These are phyloP conservation scores for Sphenodon punctatus DNA, from an alignment of 2,797 vertebrate genomes.

Conservation along the genomic window DNA sequence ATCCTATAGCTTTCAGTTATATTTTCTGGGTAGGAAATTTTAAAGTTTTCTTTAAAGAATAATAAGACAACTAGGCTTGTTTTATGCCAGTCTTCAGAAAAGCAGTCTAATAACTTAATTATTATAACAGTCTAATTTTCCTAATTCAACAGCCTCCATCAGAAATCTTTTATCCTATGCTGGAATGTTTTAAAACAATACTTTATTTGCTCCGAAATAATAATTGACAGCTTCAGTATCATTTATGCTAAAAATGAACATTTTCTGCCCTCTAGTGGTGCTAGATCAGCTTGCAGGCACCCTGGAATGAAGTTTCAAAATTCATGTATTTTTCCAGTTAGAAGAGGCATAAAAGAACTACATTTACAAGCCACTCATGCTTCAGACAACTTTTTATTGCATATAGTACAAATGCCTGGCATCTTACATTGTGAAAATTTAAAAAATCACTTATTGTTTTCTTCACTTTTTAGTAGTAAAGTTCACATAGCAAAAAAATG, in stretches of 20 bases:
- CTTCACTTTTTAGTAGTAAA: not conserved
- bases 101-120: not conserved
- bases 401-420: not conserved
- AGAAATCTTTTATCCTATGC: rapidly evolving
- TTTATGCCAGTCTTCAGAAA: not conserved
- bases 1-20: not conserved
- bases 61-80: not conserved
- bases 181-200: rapidly evolving
- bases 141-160: not conserved
- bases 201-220: rapidly evolving
- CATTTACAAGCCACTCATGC: not conserved
- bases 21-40: not conserved
- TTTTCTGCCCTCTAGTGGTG: slow-evolving; percentile 71
- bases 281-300: slow-evolving; percentile 20
- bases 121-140: not conserved
- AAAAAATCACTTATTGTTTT: not conserved
- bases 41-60: not conserved
- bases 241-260: not conserved
- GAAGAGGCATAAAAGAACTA: not conserved
- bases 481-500: not conserved
- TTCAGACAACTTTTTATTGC: not conserved
- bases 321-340: not conserved
- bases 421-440: not conserved
- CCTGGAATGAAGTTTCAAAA: not conserved
- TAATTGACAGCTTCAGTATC: not conserved